Percentiles rank a stretch among this genome's conserved stretches.
These are phyloP conservation scores for Cinclus cinclus DNA, from an alignment of 2,113 vertebrate genomes.

Conservation along the genomic window DNA sequence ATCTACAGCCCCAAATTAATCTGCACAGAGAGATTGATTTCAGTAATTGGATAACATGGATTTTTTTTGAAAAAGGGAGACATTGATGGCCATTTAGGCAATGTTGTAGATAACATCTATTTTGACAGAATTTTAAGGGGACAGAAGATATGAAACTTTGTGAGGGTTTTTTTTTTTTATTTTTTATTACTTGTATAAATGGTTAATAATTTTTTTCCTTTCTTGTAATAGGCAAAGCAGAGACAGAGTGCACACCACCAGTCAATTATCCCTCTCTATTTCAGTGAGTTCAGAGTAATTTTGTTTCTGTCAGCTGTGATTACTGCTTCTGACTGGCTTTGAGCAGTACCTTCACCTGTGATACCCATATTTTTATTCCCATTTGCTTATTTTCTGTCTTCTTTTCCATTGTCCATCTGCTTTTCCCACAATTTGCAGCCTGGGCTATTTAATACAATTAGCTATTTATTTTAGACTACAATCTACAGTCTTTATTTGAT, in stretches of 20 bases:
- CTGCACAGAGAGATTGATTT: constrained; percentile 22
- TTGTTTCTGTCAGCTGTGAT: neutral
- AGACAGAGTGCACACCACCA: neutral
- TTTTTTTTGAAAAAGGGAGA: neutral
- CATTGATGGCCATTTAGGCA: neutral
- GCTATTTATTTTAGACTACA: neutral
- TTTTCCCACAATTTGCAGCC: neutral
- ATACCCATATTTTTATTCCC: neutral
- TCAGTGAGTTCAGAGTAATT: neutral
- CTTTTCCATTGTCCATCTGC: neutral
- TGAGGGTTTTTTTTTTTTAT: neutral
- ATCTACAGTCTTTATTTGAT: neutral
- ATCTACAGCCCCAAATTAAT: constrained; percentile 7
- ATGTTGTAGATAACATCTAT: neutral
- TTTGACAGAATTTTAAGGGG: neutral
- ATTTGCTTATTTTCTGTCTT: neutral
- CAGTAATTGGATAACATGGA: neutral
- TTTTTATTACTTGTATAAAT: neutral
- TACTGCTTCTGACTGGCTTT: neutral
- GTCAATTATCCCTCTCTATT: neutral
- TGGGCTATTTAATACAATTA: neutral
- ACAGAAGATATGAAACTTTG: neutral
- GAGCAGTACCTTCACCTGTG: neutral
- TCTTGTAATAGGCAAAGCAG: neutral
- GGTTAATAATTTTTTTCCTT: neutral